Evolutionary conservation across 2,888 invertebrate genomes (phyloP).

Genomic region (Ennomos fuscantarius): DNA sequence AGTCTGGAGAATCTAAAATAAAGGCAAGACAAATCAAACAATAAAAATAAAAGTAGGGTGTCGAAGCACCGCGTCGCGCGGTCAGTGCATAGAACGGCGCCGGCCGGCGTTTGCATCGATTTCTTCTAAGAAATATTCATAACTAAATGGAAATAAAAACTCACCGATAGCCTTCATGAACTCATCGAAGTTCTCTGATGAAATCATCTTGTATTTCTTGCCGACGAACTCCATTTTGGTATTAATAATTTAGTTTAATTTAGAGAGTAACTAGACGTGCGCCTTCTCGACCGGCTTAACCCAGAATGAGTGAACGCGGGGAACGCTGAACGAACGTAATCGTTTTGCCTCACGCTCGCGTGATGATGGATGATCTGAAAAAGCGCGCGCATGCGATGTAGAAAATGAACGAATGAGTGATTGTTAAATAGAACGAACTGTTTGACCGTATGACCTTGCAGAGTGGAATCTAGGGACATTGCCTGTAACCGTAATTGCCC

Average conservation of each 20-base stretch:
- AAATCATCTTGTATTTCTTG: constrained; percentile 92
- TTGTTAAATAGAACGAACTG: constrained; percentile 41
- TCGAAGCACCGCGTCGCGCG: constrained; percentile 16
- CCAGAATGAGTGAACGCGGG: constrained; percentile 47
- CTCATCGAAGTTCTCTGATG: constrained; percentile 94
- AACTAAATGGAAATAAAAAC: constrained; percentile 57
- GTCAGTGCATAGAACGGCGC: constrained; percentile 37
- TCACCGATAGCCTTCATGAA: constrained; percentile 95
- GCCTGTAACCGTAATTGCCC: constrained; percentile 16
- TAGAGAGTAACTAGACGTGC: constrained; percentile 41
- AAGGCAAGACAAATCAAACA: neutral
- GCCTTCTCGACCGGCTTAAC: constrained; percentile 56
- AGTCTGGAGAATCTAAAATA: no score
- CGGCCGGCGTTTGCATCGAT: constrained; percentile 64
- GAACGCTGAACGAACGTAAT: constrained; percentile 3
- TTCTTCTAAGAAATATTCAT: constrained; percentile 33
- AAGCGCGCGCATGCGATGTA: constrained; percentile 20
- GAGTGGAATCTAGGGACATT: neutral
- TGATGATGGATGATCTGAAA: neutral
- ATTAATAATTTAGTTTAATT: constrained; percentile 42
- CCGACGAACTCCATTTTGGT: constrained; percentile 83
- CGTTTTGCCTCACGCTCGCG: constrained; percentile 2
- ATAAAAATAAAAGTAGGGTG: constrained; percentile 29
- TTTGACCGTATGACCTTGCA: constrained; percentile 24
- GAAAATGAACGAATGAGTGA: constrained; percentile 42